Evolutionary conservation across 2,888 invertebrate species (phyloP), one percentile per base, ranked within the genome.

Genomic region (Tenthredo livida): DNA sequence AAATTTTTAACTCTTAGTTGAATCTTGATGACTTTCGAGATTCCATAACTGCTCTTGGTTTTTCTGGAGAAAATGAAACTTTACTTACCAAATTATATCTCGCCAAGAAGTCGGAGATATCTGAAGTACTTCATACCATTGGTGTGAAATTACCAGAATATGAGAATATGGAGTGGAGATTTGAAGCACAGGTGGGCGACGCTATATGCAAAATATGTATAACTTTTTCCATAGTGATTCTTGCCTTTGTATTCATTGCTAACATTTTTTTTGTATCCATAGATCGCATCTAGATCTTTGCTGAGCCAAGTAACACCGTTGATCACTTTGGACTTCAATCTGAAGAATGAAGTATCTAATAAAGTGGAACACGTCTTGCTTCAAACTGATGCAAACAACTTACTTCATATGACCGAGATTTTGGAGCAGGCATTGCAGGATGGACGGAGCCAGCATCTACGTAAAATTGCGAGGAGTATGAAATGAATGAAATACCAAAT

Each of bases 131-230:
- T 50, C 89, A 93, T 84, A 92, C 94, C 87, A 92, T 95, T 77
- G 91, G 92, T 65, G 90, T 94, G 15, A 92, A 93, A 86, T 93
- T 94, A 87, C 93, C 94, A 7, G 94, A 94, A 88, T 95, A 94
- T 89, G 92, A 95, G 80, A 94, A 96, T 89, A 92, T 96, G 84
- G 95, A 96, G 87, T 96, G 96, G 96, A 94, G 96, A 87, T 94
- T 96, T 88, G 96, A 96, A 93, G 95, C 95, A 6, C 95, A 95
- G 93, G 95, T 95, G 91, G 85, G 86, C 86, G 17, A 54, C 3
- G n/a, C 29, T n/a, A 83, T 84, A n/a, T 37, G 61, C 29, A 50
- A 80, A 21, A n/a, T 29, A 25, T 50, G 29, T 47, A 12, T 17
- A 2, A 17, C 6, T 15, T 21, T 70, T 15, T 15, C 29, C 73